These are phyloP conservation scores for Steinernema carpocapsae DNA, from an alignment of 2,888 invertebrate genomes.

Conservation along the genomic window DNA sequence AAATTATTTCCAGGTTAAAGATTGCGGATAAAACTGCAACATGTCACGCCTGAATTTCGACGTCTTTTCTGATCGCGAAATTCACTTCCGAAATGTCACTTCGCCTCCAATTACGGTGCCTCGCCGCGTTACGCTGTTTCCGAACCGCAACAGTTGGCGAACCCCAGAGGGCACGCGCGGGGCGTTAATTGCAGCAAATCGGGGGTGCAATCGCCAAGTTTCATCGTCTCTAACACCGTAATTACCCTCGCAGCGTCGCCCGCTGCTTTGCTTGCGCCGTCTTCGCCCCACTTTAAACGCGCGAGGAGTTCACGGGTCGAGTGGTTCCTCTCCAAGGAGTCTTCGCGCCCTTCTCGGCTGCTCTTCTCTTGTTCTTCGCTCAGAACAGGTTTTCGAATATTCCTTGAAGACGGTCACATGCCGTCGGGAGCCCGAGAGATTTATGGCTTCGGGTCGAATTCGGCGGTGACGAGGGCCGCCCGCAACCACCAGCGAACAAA, in stretches of 20 bases:
- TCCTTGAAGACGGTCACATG: background rate
- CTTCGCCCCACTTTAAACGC: constrained; percentile 28
- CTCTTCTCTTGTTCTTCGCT: background rate
- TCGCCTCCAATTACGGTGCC: too few relatives aligned
- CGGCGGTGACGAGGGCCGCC: background rate
- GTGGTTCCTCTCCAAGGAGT: constrained; percentile 3
- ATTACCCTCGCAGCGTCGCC: constrained; percentile 2
- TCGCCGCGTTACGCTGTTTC: too few relatives aligned
- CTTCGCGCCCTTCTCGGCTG: constrained; percentile 21
- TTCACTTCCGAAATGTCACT: too few relatives aligned
- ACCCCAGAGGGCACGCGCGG: background rate
- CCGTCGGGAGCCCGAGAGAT: background rate
- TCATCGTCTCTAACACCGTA: constrained; percentile 33
- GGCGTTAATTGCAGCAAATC: constrained; percentile 14
- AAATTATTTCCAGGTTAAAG: background rate
- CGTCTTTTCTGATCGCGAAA: too few relatives aligned
- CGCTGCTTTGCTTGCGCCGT: constrained; percentile 16
- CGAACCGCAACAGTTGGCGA: background rate
- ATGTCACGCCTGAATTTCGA: too few relatives aligned
- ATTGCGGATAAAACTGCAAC: background rate
- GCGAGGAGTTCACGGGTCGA: constrained; percentile 33
- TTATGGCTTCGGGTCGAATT: background rate
- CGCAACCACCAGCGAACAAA: background rate
- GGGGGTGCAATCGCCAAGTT: constrained; percentile 10
- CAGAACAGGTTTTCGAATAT: constrained; percentile 21